Evolutionary conservation across 2,888 invertebrate species (phyloP), one percentile per base, ranked within the genome.

Genomic region (Ceramica pisi): DNA sequence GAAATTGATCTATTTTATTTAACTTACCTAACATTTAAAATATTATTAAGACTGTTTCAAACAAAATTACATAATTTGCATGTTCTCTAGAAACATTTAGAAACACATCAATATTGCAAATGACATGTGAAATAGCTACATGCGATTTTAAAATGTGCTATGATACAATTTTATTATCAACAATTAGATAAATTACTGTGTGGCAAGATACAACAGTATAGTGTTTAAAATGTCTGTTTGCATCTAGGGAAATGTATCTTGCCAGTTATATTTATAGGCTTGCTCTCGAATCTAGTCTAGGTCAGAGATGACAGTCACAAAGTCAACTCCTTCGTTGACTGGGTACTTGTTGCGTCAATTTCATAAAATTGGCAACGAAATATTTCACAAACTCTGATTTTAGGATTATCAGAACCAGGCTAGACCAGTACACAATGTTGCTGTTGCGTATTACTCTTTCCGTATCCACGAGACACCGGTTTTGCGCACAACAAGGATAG

Each of bases 1-100:
- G 92, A 90, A 80, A 75, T 62, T 71, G 38, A 64, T 46, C 26
- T 84, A 60, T 85, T 87, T 90, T 84, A 85, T 87, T 87, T 68
- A 56, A 6, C 16, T 41, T 61, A 69, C 35, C 63, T 71, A 31
- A 77, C 31, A 31, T 74, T 77, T 67, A 74, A 1, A 50, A 48
- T n/a, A n/a, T 31, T 31, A 31, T 0, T 55, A 60, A 63, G 9
- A 19, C 12, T 46, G 50, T 69, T 63, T 2, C 65, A 64, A n/a
- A 56, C 10, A 12, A 44, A 8, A 53, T 10, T 46, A 12, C 2
- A 57, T 19, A 9, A 12, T 46, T 51, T 57, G 0, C 12, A 73
- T 35, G 3, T 61, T 56, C 16, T 48, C 5, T 31, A 31, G 31
- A 48, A 60, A 55, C 9, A 50, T 35, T 59, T 35, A 55, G 2